Evolutionary conservation across 2,113 vertebrate genomes (phyloP).

Genomic region (Trinectes maculatus): DNA sequence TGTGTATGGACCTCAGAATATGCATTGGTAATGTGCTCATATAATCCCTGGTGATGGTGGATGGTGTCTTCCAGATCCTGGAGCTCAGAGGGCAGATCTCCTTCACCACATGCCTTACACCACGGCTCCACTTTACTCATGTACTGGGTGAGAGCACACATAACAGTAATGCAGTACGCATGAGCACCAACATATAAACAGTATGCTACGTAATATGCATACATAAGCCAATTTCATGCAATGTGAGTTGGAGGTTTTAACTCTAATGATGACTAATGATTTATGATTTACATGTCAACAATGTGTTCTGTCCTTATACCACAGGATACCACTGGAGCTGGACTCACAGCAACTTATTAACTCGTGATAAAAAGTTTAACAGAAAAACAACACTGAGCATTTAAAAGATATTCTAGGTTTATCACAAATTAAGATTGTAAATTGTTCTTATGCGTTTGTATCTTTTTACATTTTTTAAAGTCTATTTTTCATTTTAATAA

Average conservation of each 20-base stretch:
- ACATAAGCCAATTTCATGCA: too few relatives aligned
- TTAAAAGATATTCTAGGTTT: too few relatives aligned
- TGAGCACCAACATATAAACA: neutral
- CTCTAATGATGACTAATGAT: too few relatives aligned
- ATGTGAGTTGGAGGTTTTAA: too few relatives aligned
- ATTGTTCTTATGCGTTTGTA: too few relatives aligned
- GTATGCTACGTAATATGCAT: neutral
- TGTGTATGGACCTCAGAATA: conserved; percentile 89
- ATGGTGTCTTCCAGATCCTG: conserved; percentile 98
- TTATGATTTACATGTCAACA: neutral
- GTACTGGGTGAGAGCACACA: conserved; percentile 82
- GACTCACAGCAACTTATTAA: too few relatives aligned
- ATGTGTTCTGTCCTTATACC: neutral
- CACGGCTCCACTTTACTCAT: conserved; percentile 97
- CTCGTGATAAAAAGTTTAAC: too few relatives aligned
- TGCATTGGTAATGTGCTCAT: conserved; percentile 94
- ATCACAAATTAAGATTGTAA: too few relatives aligned
- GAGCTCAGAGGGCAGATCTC: conserved; percentile 95
- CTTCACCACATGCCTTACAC: conserved; percentile 98
- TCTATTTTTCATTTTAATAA: neutral
- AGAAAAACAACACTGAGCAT: too few relatives aligned
- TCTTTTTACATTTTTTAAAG: too few relatives aligned
- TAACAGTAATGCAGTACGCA: neutral
- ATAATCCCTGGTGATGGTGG: conserved; percentile 96
- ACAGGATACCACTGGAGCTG: neutral